Conservation (phyloP, 2,113 vertebrate genomes). For the Mesitornis unicolor region DNA sequence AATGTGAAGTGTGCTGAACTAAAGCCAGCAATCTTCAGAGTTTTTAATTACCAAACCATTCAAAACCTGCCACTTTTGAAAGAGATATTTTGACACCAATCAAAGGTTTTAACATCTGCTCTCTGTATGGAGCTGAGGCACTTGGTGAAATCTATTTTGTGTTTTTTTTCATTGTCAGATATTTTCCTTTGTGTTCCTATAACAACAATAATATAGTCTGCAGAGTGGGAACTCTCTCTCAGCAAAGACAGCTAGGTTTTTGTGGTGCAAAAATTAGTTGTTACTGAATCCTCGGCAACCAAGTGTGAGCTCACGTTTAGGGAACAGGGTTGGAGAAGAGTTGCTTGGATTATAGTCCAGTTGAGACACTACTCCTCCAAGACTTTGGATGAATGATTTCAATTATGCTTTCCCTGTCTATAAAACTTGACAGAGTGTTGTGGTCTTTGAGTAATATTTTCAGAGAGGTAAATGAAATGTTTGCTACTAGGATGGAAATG, state of each 20-base stretch:
- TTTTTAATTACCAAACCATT: conserved; percentile 48
- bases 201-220: background rate
- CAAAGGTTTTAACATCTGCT: conserved; percentile 43
- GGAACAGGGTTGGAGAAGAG: background rate
- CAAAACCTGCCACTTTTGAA: conserved; percentile 35
- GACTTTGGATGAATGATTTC: background rate
- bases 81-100: conserved; percentile 26
- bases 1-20: conserved; percentile 24
- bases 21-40: conserved; percentile 36
- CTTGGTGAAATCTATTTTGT: background rate
- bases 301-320: background rate
- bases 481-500: background rate
- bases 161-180: conserved; percentile 1
- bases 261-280: background rate
- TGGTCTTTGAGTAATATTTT: background rate
- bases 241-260: conserved; percentile 11
- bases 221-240: background rate
- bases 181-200: conserved; percentile 8
- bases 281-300: background rate
- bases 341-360: background rate
- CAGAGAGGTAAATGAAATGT: background rate
- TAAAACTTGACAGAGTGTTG: background rate
- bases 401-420: background rate
- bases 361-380: background rate
- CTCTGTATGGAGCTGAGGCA: background rate